Evolutionary conservation across 2,797 vertebrate genomes (phyloP).

Genomic region (Myotis daubentonii): DNA sequence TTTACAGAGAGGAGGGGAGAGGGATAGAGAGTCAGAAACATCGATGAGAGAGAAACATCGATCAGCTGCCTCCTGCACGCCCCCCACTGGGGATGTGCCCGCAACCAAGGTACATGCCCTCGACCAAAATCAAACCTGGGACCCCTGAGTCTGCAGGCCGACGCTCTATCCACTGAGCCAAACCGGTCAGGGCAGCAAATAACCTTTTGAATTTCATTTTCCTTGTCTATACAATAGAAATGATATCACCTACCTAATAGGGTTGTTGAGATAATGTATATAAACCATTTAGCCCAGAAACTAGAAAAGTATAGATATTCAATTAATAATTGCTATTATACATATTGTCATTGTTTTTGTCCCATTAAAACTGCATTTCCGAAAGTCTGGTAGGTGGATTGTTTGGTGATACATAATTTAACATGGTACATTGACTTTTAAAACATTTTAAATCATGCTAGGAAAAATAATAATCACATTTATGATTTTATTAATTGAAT

Average conservation of each 20-base stretch:
- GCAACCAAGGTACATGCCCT: too few species aligned
- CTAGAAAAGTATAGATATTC: not conserved
- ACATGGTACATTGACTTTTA: not conserved
- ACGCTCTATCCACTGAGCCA: too few species aligned
- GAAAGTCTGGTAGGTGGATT: slow-evolving; percentile 36
- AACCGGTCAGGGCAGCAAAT: not conserved
- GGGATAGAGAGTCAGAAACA: too few species aligned
- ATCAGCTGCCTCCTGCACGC: too few species aligned
- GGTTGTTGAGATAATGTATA: not conserved
- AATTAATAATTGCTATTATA: not conserved
- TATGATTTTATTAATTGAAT: slow-evolving; percentile 18
- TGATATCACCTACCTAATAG: not conserved
- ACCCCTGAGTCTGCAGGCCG: too few species aligned
- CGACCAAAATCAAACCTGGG: too few species aligned
- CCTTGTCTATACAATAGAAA: not conserved
- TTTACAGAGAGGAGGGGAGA: too few species aligned
- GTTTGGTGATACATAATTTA: slow-evolving; percentile 26
- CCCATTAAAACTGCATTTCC: not conserved
- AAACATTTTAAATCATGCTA: not conserved
- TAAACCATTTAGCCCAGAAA: not conserved
- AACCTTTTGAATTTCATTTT: not conserved
- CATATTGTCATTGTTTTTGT: not conserved
- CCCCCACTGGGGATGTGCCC: too few species aligned
- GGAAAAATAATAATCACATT: slow-evolving; percentile 8
- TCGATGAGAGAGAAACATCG: too few species aligned